phyloP scores from a whole-genome alignment of 1,140 invertebrate genomes.

The Archivesica marissinica region DNA sequence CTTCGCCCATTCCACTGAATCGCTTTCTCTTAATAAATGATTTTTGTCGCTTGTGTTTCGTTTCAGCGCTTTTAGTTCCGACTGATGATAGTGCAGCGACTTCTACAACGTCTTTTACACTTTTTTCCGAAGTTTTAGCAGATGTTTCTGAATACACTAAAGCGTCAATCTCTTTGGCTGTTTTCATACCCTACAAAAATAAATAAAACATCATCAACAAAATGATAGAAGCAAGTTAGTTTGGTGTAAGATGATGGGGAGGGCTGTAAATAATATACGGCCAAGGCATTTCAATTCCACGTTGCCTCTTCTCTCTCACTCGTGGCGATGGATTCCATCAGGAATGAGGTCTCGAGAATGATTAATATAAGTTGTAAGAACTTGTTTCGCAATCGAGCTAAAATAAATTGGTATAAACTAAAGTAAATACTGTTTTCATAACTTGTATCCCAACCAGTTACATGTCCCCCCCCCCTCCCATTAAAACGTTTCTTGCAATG shows the following conservation, averaged over 20 bases:
- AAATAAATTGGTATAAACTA: too few species aligned
- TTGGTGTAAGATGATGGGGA: background rate
- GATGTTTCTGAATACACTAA: conserved; percentile 89
- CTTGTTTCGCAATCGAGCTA: too few species aligned
- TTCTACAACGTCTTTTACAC: conserved; percentile 88
- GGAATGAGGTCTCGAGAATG: too few species aligned
- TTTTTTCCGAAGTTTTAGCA: conserved; percentile 86
- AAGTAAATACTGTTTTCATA: too few species aligned
- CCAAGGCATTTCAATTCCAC: too few species aligned
- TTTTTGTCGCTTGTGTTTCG: conserved; percentile 75
- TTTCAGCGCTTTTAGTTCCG: conserved; percentile 82
- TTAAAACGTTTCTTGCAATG: too few species aligned
- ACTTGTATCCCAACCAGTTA: too few species aligned
- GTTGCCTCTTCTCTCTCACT: too few species aligned
- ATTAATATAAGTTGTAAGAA: too few species aligned
- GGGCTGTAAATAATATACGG: background rate
- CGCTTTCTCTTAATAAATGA: conserved; percentile 79
- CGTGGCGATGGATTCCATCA: too few species aligned
- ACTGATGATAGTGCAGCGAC: conserved; percentile 88
- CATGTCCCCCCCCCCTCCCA: too few species aligned
- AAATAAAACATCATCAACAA: background rate
- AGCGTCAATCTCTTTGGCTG: conserved; percentile 87
- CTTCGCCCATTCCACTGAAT: conserved; percentile 79
- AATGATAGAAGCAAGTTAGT: background rate
- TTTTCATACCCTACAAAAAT: conserved; percentile 75